Conservation (phyloP, 1,140 invertebrate genomes). For the Sinella curviseta region DNA sequence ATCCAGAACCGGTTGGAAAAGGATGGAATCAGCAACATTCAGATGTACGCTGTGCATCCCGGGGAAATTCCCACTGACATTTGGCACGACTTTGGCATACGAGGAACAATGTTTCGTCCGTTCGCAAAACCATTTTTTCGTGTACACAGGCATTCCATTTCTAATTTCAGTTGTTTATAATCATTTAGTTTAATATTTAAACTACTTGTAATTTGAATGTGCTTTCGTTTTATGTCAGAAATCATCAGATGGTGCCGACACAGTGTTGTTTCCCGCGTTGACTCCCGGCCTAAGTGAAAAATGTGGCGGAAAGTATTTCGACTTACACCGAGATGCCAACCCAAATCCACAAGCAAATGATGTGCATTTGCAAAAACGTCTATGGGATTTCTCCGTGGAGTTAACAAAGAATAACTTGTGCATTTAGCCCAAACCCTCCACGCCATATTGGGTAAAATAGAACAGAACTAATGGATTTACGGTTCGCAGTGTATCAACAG, state of each 20-base stretch:
- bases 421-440: no score
- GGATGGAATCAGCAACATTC: constrained; percentile 61
- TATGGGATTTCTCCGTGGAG: background rate
- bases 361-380: background rate
- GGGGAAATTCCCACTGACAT: constrained; percentile 82
- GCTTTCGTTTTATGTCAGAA: no score
- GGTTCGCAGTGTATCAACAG: no score
- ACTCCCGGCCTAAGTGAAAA: background rate
- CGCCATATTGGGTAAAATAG: no score
- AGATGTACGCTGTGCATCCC: constrained; percentile 77
- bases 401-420: no score
- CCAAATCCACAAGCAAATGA: background rate
- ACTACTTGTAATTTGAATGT: background rate
- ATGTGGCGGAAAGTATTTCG: background rate
- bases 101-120: background rate
- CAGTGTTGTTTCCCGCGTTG: background rate
- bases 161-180: background rate
- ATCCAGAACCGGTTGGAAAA: constrained; percentile 63
- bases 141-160: background rate
- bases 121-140: background rate
- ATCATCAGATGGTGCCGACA: background rate
- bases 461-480: no score
- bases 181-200: background rate
- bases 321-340: background rate
- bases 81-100: constrained; percentile 52